Conservation (phyloP, 2,113 vertebrate species). For the rat (Rattus norvegicus) region GRCr8 NC_086024.1:110449501-110450000, state of each 20-base stretch:
- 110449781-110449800: not conserved
- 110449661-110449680: constrained; percentile 34
- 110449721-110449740: constrained; percentile 55
- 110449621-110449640: constrained; percentile 79
- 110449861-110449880: too few relatives aligned
- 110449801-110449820: too few relatives aligned
- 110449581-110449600: constrained; percentile 80
- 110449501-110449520: constrained; percentile 89
- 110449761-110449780: constrained; percentile 64
- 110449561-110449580: constrained; percentile 82
- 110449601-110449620: constrained; percentile 66
- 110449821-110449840: too few relatives aligned
- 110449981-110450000: constrained; percentile 48
- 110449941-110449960: constrained; percentile 60
- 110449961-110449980: constrained; percentile 54
- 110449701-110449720: constrained; percentile 30
- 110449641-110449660: constrained; percentile 57
- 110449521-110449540: constrained; percentile 90
- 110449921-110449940: constrained; percentile 36
- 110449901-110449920: too few relatives aligned
- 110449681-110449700: not conserved
- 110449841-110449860: too few relatives aligned
- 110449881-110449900: too few relatives aligned
- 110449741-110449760: constrained; percentile 52
- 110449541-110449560: constrained; percentile 86